phyloP scores from a whole-genome alignment of 2,888 invertebrate species.

The Acanthosepion pharaonis region DNA sequence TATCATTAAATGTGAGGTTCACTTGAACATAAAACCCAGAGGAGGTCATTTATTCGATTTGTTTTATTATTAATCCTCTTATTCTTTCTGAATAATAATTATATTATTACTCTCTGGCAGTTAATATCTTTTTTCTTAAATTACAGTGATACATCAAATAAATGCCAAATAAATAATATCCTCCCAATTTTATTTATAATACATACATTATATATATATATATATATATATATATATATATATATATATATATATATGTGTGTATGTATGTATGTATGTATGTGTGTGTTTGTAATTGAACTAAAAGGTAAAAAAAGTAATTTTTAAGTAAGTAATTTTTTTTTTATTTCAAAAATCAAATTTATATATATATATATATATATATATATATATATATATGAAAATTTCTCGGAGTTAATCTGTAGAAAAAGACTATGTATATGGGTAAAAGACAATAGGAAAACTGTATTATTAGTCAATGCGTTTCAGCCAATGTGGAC shows the following conservation, averaged over 20 bases:
- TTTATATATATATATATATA: too few relatives aligned
- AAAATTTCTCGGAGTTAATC: too few relatives aligned
- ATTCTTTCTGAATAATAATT: background rate
- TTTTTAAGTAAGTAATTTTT: too few relatives aligned
- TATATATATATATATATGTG: background rate
- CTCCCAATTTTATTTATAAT: background rate
- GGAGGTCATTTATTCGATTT: background rate
- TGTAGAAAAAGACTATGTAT: too few relatives aligned
- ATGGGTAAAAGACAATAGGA: too few relatives aligned
- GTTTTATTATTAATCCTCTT: background rate
- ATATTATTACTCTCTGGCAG: background rate
- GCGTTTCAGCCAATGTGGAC: too few relatives aligned
- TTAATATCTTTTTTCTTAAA: background rate
- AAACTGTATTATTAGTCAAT: too few relatives aligned
- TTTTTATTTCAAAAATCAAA: too few relatives aligned
- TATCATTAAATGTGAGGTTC: background rate
- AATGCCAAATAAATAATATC: slow-evolving; percentile 6
- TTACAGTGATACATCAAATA: background rate
- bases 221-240: background rate
- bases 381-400: too few relatives aligned
- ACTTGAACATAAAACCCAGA: background rate
- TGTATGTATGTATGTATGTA: too few relatives aligned
- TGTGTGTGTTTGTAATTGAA: background rate
- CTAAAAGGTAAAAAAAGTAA: background rate
- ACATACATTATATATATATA: background rate